A percentile compares a stretch with the other conserved stretches of the same genome.
Evolutionary conservation across 37 sponge, comb jelly and placozoan species (phyloP).

Genomic region (Beroe ovata): DNA sequence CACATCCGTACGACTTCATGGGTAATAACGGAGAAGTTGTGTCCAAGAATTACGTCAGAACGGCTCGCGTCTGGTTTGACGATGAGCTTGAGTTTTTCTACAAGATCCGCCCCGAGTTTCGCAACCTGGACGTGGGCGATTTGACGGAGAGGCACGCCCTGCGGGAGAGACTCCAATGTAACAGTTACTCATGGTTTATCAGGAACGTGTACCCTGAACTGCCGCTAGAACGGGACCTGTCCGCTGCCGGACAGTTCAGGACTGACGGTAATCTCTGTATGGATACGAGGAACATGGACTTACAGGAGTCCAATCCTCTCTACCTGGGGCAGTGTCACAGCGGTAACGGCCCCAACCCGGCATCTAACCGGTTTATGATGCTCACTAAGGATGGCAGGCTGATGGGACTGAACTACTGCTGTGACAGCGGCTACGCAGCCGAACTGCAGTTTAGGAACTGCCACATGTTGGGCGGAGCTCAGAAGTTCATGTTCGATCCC

Average conservation of each 20-base stretch:
- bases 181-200: constrained; percentile 57
- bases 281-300: constrained; percentile 15
- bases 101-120: constrained; percentile 41
- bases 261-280: constrained; percentile 27
- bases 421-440: constrained; percentile 18
- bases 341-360: neutral
- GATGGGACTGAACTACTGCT: constrained; percentile 51
- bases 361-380: constrained; percentile 64
- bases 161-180: constrained; percentile 23
- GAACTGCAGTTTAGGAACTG: constrained; percentile 11
- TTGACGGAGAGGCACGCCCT: constrained; percentile 32
- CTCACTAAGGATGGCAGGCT: constrained; percentile 26
- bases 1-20: constrained; percentile 64
- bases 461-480: constrained; percentile 36
- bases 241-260: constrained; percentile 38
- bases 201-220: constrained; percentile 55
- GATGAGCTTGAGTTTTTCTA: constrained; percentile 64
- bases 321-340: constrained; percentile 18
- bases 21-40: constrained; percentile 42
- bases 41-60: constrained; percentile 35
- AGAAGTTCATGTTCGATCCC: neutral
- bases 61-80: constrained; percentile 56
- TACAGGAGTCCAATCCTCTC: neutral
- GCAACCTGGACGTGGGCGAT: constrained; percentile 38
- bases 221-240: constrained; percentile 42